phyloP scores from a whole-genome alignment of 1,140 invertebrate genomes.

The Saxidomus purpurata region DNA sequence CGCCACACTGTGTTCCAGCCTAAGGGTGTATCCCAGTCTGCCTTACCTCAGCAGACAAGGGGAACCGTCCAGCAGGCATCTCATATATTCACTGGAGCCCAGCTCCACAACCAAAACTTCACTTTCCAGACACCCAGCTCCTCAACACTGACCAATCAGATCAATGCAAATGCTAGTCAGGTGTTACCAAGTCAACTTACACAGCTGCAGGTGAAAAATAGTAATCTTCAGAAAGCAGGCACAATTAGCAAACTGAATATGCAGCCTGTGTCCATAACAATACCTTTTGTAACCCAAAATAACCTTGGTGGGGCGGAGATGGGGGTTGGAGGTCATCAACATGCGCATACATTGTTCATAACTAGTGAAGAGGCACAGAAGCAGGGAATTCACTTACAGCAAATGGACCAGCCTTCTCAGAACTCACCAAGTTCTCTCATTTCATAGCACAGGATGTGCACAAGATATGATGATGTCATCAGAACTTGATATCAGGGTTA shows the following conservation, averaged over 20 bases:
- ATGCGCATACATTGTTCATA: slow-evolving; percentile 75
- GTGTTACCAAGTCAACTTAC: slow-evolving; percentile 72
- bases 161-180: slow-evolving; percentile 66
- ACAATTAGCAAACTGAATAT: slow-evolving; percentile 76
- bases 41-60: slow-evolving; percentile 49
- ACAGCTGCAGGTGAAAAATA: slow-evolving; percentile 78
- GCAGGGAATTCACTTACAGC: slow-evolving; percentile 67
- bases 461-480: slow-evolving; percentile 54
- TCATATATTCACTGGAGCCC: slow-evolving; percentile 59
- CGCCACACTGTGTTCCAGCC: slow-evolving; percentile 60
- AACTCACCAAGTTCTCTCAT: slow-evolving; percentile 67
- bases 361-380: slow-evolving; percentile 71
- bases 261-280: slow-evolving; percentile 80
- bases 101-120: slow-evolving; percentile 55
- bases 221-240: slow-evolving; percentile 73
- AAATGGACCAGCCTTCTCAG: slow-evolving; percentile 55
- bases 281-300: slow-evolving; percentile 74
- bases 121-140: slow-evolving; percentile 50
- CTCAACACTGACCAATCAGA: slow-evolving; percentile 54
- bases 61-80: slow-evolving; percentile 57
- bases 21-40: slow-evolving; percentile 46
- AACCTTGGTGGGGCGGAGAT: slow-evolving; percentile 69
- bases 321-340: slow-evolving; percentile 69
- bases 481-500: neutral
- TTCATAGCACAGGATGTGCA: slow-evolving; percentile 62